A percentile compares a stretch with the other conserved stretches of the same genome.
phyloP scores from a whole-genome alignment of 2,797 vertebrate genomes.

The Orientallactaga sibirica region DNA sequence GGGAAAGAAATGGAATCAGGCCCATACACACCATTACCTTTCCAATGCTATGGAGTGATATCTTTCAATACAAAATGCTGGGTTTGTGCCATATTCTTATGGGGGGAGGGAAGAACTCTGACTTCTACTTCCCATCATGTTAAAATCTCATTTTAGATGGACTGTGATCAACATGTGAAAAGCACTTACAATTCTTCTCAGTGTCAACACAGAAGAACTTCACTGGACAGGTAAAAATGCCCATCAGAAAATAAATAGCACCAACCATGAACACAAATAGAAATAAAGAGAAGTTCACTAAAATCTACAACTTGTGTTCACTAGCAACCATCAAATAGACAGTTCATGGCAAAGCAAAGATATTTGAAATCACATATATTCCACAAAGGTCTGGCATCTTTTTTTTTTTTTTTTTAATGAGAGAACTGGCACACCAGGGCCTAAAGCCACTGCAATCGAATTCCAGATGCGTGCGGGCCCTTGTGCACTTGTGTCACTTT shows the following conservation, averaged over 20 bases:
- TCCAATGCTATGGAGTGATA: neutral
- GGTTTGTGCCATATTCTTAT: neutral
- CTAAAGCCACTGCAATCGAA: no score
- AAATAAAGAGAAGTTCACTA: neutral
- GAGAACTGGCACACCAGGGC: no score
- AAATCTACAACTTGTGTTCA: constrained; percentile 28
- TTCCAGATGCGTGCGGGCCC: no score
- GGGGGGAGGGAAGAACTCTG: neutral
- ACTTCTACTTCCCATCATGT: neutral
- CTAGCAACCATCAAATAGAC: neutral
- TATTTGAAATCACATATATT: no score
- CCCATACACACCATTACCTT: neutral
- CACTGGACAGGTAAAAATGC: neutral
- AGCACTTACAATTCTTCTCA: neutral
- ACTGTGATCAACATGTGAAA: neutral
- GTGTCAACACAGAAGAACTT: neutral
- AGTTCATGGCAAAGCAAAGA: no score
- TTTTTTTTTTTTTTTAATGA: no score
- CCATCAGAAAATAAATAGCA: neutral
- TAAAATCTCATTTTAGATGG: constrained; percentile 20
- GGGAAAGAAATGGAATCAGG: neutral
- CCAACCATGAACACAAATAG: neutral
- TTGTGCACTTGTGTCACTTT: no score
- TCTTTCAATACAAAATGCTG: neutral
- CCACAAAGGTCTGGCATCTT: no score